Percentiles rank a stretch among this genome's conserved stretches.
phyloP scores from a whole-genome alignment of 1,140 invertebrate species.

The Andricus grossulariae region DNA sequence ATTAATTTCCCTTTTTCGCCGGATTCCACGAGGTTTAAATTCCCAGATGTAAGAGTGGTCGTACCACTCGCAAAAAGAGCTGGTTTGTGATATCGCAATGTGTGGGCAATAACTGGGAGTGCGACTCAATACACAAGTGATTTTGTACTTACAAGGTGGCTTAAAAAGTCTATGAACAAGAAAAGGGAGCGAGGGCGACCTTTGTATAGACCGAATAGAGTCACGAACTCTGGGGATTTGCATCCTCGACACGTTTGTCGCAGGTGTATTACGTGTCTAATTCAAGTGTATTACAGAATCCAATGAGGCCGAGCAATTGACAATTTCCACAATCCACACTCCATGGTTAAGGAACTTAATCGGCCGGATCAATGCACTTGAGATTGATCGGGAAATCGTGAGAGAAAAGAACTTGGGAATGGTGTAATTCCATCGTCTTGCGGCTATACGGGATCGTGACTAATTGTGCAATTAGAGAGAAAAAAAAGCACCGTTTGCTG shows the following conservation, averaged over 20 bases:
- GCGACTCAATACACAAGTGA: conserved; percentile 19
- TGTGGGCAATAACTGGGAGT: conserved; percentile 9
- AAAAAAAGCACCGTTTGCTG: neutral
- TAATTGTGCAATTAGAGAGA: conserved; percentile 11
- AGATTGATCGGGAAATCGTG: conserved; percentile 29
- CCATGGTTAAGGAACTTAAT: conserved; percentile 42
- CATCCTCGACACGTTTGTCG: conserved; percentile 66
- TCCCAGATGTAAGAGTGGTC: conserved; percentile 2
- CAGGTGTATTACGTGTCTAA: conserved; percentile 67
- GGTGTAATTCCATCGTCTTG: conserved; percentile 22
- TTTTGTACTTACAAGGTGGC: neutral
- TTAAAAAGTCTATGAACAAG: conserved; percentile 31
- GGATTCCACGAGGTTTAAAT: neutral
- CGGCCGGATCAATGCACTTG: conserved; percentile 34
- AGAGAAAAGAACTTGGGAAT: conserved; percentile 21
- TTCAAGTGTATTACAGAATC: conserved; percentile 63
- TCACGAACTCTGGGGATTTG: conserved; percentile 54
- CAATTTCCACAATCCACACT: conserved; percentile 55
- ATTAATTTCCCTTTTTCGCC: conserved; percentile 26
- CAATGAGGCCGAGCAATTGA: neutral
- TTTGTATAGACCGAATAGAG: neutral
- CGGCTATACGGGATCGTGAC: conserved; percentile 8
- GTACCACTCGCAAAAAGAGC: neutral
- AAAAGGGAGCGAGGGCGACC: neutral
- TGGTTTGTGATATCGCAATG: neutral